phyloP scores from a whole-genome alignment of 2,113 vertebrate genomes.

The Labeo catla region DNA sequence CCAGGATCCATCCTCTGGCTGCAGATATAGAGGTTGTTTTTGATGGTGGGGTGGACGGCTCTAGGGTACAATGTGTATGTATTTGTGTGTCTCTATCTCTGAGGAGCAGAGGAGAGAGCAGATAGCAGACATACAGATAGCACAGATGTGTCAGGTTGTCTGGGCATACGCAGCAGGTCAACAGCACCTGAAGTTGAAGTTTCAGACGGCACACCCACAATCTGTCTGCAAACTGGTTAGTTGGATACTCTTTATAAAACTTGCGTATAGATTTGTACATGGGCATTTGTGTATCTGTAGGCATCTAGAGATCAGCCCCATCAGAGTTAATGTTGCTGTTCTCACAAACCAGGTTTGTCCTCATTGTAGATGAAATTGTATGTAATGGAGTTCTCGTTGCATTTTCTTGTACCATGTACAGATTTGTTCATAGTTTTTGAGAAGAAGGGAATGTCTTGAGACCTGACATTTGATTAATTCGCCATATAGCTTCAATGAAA shows the following conservation, averaged over 20 bases:
- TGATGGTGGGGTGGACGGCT: conserved; percentile 23
- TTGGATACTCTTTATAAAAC: too few relatives aligned
- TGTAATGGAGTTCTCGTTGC: not conserved
- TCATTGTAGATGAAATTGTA: not conserved
- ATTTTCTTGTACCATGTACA: not conserved
- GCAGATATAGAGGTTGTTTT: conserved; percentile 48
- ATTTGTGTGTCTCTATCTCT: conserved; percentile 38
- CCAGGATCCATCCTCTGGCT: conserved; percentile 48
- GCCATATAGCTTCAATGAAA: not conserved
- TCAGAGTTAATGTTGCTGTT: too few relatives aligned
- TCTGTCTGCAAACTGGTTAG: not conserved
- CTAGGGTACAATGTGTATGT: not conserved
- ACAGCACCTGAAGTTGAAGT: conserved; percentile 15
- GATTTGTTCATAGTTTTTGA: not conserved
- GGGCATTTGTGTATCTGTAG: too few relatives aligned
- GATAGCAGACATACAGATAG: not conserved
- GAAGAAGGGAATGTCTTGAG: not conserved
- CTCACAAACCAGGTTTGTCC: not conserved
- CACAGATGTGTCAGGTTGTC: not conserved
- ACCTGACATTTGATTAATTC: not conserved
- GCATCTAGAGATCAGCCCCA: too few relatives aligned
- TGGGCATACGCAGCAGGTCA: conserved; percentile 40
- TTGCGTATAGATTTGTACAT: too few relatives aligned
- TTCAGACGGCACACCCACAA: not conserved
- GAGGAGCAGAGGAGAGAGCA: conserved; percentile 36